Percentiles rank a stretch among this genome's conserved stretches.
phyloP scores from a whole-genome alignment of 2,888 invertebrate species.

The Neoitamus cyanurus region DNA sequence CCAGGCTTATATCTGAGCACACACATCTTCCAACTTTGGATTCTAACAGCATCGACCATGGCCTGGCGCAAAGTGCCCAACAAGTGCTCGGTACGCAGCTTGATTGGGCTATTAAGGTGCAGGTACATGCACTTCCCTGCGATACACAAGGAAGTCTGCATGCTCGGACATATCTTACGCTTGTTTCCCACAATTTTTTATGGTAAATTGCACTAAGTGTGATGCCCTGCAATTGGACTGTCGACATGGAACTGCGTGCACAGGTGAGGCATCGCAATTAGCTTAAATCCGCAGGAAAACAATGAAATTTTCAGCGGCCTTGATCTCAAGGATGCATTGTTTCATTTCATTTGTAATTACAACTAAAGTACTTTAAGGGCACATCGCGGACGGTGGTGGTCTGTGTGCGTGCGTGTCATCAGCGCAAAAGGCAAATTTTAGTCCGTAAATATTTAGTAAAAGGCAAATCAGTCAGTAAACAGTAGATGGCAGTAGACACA shows the following conservation, averaged over 20 bases:
- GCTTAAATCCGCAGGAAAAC: background rate
- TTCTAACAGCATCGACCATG: background rate
- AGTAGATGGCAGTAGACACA: too few relatives aligned
- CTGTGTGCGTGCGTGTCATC: too few relatives aligned
- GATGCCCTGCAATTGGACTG: background rate
- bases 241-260: background rate
- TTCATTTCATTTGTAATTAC: too few relatives aligned
- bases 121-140: background rate
- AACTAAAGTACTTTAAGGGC: too few relatives aligned
- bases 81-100: background rate
- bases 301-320: background rate
- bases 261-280: background rate
- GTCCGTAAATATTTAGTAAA: too few relatives aligned
- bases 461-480: too few relatives aligned
- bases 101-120: conserved; percentile 19
- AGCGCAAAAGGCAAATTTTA: too few relatives aligned
- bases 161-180: background rate
- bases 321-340: too few relatives aligned
- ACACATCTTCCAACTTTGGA: background rate
- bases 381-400: too few relatives aligned
- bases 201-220: background rate
- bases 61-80: background rate
- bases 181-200: background rate
- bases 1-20: background rate
- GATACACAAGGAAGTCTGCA: background rate